A percentile compares a stretch with the other conserved stretches of the same genome.
These are phyloP conservation scores for Sinonovacula constricta DNA, from an alignment of 1,140 invertebrate species.

Conservation along the genomic window DNA sequence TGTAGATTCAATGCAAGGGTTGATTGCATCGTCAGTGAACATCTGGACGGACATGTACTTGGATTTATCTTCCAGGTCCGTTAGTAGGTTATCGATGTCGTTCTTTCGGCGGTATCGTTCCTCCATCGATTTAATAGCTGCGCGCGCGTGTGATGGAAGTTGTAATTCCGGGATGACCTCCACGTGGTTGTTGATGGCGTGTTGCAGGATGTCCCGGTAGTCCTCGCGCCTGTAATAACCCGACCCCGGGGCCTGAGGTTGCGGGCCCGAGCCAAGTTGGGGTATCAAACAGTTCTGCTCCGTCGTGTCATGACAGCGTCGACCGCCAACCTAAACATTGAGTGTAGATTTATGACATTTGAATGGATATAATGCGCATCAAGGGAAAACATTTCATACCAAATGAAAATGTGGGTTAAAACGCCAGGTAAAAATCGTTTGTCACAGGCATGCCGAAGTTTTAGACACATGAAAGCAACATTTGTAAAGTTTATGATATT, in stretches of 20 bases:
- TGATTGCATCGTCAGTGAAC: slow-evolving; percentile 74
- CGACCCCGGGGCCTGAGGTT: slow-evolving; percentile 52
- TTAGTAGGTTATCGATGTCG: slow-evolving; percentile 59
- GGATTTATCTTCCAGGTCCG: slow-evolving; percentile 68
- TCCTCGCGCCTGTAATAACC: slow-evolving; percentile 70
- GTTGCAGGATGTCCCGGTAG: slow-evolving; percentile 69
- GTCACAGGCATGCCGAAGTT: too few relatives aligned
- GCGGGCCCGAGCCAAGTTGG: slow-evolving; percentile 70
- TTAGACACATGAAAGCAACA: too few relatives aligned
- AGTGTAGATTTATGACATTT: too few relatives aligned
- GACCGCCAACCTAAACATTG: slow-evolving; percentile 70
- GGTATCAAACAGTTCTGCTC: slow-evolving; percentile 62
- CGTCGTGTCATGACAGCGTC: slow-evolving; percentile 65
- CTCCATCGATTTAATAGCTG: slow-evolving; percentile 72
- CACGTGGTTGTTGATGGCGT: slow-evolving; percentile 67
- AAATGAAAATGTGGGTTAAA: too few relatives aligned
- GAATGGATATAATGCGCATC: too few relatives aligned
- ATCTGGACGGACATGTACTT: slow-evolving; percentile 70
- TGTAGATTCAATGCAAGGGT: slow-evolving; percentile 73
- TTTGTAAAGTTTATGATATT: too few relatives aligned
- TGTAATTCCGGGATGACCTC: slow-evolving; percentile 76
- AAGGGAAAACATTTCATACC: too few relatives aligned
- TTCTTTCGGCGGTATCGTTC: slow-evolving; percentile 51
- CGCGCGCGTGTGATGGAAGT: slow-evolving; percentile 74
- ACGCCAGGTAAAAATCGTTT: too few relatives aligned